Evolutionary conservation across 2,888 invertebrate species (phyloP).

Genomic region (Thereva nobilitata): DNA sequence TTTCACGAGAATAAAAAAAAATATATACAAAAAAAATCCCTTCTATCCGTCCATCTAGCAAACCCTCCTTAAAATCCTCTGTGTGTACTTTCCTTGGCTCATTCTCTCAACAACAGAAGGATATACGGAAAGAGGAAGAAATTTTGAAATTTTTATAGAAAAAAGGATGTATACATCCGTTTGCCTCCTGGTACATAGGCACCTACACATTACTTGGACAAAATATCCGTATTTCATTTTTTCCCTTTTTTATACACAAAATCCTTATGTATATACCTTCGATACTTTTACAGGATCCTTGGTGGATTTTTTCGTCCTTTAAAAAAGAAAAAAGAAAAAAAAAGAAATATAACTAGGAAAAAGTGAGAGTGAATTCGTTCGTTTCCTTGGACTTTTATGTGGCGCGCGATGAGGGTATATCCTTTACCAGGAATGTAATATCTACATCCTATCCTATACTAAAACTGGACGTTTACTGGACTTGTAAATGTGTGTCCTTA

Average conservation of each 20-base stretch:
- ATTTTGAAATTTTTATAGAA: not conserved
- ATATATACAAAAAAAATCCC: not conserved
- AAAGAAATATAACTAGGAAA: no score
- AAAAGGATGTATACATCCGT: slow-evolving; percentile 31
- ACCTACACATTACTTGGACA: slow-evolving; percentile 27
- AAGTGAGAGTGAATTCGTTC: slow-evolving; percentile 29
- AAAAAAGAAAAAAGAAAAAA: not conserved
- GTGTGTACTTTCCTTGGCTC: slow-evolving; percentile 5
- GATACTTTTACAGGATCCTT: not conserved
- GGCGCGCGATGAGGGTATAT: slow-evolving; percentile 1
- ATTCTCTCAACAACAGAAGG: not conserved
- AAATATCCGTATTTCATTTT: slow-evolving; percentile 10
- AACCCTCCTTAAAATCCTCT: not conserved
- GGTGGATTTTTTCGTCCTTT: slow-evolving; percentile 18
- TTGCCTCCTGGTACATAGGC: slow-evolving; percentile 4
- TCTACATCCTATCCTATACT: slow-evolving; percentile 4
- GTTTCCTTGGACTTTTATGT: slow-evolving; percentile 19
- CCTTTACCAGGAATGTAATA: slow-evolving; percentile 19
- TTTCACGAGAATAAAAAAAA: no score
- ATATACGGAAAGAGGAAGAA: slow-evolving; percentile 12
- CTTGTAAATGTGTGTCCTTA: slow-evolving; percentile 16
- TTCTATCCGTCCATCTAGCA: not conserved
- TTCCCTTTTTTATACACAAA: slow-evolving; percentile 16
- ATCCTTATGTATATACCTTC: slow-evolving; percentile 9
- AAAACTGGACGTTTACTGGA: not conserved